Base-by-base conservation (phyloP, 2,113 vertebrate genomes). In the Bufo bufo region DNA sequence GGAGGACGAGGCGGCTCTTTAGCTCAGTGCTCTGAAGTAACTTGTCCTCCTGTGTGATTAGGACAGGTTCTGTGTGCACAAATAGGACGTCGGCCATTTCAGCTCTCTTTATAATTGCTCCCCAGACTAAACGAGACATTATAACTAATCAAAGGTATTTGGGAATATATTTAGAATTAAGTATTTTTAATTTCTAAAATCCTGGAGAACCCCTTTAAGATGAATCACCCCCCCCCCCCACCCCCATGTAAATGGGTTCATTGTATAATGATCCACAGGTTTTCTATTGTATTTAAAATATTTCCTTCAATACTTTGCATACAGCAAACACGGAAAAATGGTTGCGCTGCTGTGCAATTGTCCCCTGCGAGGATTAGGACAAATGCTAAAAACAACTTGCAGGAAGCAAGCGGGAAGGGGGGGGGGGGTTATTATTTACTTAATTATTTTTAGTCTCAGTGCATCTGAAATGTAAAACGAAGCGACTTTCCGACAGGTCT, bases 211-310 rank as follows among this genome's bases (percentile, higher is more conserved):
- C 52, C 52, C 52, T 52, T 52, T 52, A 33, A 33, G 33, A 33
- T 33, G n/a, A n/a, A n/a, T n/a, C n/a, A n/a, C n/a, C 33, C 33
- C 6, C 52, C 52, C 52, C 52, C 11, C 56, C 14, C 1, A 16
- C 43, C 45, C 6, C 1, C 14, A 2, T 17, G 23, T 19, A 19
- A 50, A 50, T 9, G 45, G 23, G 11, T 12, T 4, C 74, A 2
- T 5, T 6, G 72, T 20, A 7, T 50, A 20, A 50, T 10, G 8
- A 52, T 52, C 52, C 52, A 33, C 6, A 16, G 23, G 1, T 17
- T 7, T 61, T 19, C 78, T 45, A 82, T 82, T 82, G 80, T 82
- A 65, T 59, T 49, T 49, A 65, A 81, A 81, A 2, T n/a, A 82
- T 61, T 82, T 82, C 80, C 80, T 47, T 49, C 3, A 61, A 12